Base-by-base conservation (phyloP, 2,888 invertebrate genomes). In the Orchesella flavescens region DNA sequence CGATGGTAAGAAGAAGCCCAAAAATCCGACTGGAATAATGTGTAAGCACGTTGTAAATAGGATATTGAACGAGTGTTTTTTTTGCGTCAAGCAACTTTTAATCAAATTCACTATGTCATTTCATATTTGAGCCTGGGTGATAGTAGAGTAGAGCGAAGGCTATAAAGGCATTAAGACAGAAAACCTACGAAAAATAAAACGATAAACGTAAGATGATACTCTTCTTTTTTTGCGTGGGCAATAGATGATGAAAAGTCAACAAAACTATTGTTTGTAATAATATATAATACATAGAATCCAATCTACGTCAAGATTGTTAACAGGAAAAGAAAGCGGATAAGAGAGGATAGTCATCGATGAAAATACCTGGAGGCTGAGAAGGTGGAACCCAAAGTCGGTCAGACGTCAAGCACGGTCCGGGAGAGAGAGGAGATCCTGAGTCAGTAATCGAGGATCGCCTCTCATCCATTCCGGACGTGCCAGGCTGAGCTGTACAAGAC, bases 331-430 rank as follows among this genome's bases (percentile, higher is more conserved):
- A 9, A 49, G 43, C n/a, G 59, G 15, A 68, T 46, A 4, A 55
- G 43, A 7, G 65, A 15, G 34, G 34, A 19, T 9, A 53, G 44
- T n/a, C 57, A 13, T 43, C 17, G 19, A 15, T 9, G 13, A 59
- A 19, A 63, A 55, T 79, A 88, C 88, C 86, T 81, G 87, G 88
- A 49, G 86, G 84, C 61, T 87, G 86, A 19, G 82, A 77, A 23
- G 86, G 83, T 44, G 87, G 87, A 53, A 82, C 82, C 87, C 87
- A 88, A 10, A 88, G 84, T 53, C 87, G 77, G 21, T 86, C 88
- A 9, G 87, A 80, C 2, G 87, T 88, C 17, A 87, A 71, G 79
- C 85, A 84, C 19, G 87, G 84, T 10, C 85, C 86, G 13, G 88
- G 88, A 43, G 86, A 85, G 1, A 86, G 83, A 12, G 88, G 87